Evolutionary conservation across 2,888 invertebrate genomes (phyloP).

Genomic region (Tenodera sinensis): DNA sequence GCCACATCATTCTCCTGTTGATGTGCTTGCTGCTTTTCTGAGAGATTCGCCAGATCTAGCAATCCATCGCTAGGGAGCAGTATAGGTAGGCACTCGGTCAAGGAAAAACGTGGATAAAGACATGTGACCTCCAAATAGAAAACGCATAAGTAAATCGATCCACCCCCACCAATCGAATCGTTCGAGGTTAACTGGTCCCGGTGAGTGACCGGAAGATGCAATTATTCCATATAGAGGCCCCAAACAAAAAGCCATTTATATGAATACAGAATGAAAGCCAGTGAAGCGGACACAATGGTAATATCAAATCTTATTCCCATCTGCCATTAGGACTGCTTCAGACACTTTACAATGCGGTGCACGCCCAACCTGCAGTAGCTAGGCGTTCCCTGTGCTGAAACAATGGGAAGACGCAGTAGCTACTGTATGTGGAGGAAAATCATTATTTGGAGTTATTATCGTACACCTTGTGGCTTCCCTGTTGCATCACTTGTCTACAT

Average conservation of each 20-base stretch:
- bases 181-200: background rate
- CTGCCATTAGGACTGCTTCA: conserved; percentile 18
- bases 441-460: background rate
- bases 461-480: background rate
- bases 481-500: background rate
- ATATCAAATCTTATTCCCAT: conserved; percentile 25
- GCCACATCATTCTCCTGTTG: no score
- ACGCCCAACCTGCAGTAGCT: conserved; percentile 20
- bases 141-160: background rate
- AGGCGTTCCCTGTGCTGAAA: background rate
- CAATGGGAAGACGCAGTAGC: background rate
- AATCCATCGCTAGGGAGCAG: background rate
- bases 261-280: conserved; percentile 6
- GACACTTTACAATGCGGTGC: conserved; percentile 14
- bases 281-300: conserved; percentile 27
- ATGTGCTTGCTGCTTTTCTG: background rate
- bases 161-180: background rate
- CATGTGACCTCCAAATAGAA: background rate
- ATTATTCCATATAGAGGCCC: conserved; percentile 9
- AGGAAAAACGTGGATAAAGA: background rate
- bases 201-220: conserved; percentile 12
- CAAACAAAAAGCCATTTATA: conserved; percentile 17
- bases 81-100: background rate
- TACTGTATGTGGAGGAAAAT: background rate
- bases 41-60: background rate